Conservation (phyloP, 2,797 vertebrate genomes). For the Smutsia gigantea region DNA sequence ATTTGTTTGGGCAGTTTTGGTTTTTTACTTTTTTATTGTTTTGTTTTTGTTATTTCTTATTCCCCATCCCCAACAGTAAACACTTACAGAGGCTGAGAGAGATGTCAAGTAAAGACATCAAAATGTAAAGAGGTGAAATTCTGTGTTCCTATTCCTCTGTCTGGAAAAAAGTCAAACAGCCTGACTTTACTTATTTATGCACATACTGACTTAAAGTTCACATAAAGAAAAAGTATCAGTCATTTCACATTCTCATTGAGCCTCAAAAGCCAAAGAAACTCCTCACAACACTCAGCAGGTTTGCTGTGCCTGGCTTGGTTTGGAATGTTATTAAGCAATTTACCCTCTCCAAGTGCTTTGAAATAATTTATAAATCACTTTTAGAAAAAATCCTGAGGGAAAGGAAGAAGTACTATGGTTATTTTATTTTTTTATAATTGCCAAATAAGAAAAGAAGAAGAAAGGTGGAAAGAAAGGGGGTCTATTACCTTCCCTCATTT, state of each 20-base stretch:
- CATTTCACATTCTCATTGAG: constrained; percentile 1
- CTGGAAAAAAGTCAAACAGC: constrained; percentile 19
- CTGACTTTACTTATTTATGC: constrained; percentile 51
- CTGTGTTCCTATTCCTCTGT: background rate
- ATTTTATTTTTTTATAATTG: constrained; percentile 4
- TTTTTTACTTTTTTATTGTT: background rate
- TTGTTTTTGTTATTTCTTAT: background rate
- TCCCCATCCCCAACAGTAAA: background rate
- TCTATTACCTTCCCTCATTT: background rate
- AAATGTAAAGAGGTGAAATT: background rate
- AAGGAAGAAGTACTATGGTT: background rate
- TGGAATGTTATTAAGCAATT: constrained; percentile 63
- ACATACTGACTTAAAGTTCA: constrained; percentile 30
- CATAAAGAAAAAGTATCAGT: background rate
- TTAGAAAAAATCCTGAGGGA: constrained; percentile 52
- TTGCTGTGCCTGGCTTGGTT: background rate
- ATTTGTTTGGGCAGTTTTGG: background rate
- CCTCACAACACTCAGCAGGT: background rate
- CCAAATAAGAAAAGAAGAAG: background rate
- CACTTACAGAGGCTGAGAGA: background rate
- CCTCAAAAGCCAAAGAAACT: constrained; percentile 34
- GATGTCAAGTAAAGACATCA: background rate
- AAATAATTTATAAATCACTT: constrained; percentile 68
- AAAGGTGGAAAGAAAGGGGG: background rate
- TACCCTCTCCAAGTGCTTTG: constrained; percentile 57